Conservation (phyloP, 2,113 vertebrate genomes). For the Ceyx margarethae region DNA sequence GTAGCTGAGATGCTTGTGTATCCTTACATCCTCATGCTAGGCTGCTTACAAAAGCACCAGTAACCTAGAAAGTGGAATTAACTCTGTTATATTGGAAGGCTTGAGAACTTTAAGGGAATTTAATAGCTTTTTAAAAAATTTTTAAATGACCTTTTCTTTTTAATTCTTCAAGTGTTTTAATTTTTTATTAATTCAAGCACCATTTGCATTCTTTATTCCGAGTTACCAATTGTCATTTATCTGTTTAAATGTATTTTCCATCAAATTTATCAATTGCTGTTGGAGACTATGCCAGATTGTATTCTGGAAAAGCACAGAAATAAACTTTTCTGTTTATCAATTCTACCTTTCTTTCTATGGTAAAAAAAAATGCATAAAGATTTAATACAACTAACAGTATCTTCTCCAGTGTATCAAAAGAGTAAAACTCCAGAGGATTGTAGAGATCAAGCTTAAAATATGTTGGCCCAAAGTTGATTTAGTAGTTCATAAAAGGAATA, state of each 20-base stretch:
- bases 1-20: background rate
- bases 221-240: background rate
- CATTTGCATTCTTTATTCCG: background rate
- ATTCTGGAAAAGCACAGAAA: background rate
- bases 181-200: background rate
- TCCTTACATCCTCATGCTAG: background rate
- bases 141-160: background rate
- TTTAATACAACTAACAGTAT: background rate
- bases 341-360: background rate
- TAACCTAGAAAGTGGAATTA: background rate
- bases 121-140: background rate
- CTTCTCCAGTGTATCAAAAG: background rate
- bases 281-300: background rate
- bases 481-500: constrained; percentile 13
- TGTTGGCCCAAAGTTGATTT: background rate
- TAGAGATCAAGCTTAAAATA: background rate
- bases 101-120: background rate
- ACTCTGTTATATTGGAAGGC: background rate
- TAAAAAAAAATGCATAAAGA: background rate
- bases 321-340: background rate
- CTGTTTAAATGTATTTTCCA: background rate
- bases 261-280: background rate
- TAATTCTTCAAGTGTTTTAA: background rate
- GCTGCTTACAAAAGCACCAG: background rate
- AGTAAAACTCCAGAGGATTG: constrained; percentile 30